These are phyloP conservation scores for Stenichneumon culpator DNA, from an alignment of 2,888 invertebrate genomes.

Conservation along the genomic window DNA sequence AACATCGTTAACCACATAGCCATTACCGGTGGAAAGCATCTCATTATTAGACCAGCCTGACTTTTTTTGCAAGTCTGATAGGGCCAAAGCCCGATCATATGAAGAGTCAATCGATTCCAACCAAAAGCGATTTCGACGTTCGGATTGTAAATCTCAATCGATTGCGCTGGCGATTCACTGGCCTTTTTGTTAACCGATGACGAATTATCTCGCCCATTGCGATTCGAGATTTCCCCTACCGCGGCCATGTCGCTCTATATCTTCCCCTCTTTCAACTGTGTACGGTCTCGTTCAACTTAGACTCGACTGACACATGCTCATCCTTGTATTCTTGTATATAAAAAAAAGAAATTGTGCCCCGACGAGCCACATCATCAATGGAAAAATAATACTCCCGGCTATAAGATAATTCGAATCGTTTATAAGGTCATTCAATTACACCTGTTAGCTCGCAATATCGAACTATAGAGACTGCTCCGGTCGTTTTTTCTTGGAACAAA, in stretches of 20 bases:
- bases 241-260: not conserved
- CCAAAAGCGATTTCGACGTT: constrained; percentile 62
- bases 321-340: not conserved
- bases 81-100: constrained; percentile 74
- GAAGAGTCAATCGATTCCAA: constrained; percentile 70
- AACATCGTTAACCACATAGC: constrained; percentile 47
- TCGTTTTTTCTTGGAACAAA: not conserved
- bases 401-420: not conserved
- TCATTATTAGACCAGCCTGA: not conserved
- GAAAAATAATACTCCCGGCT: not conserved
- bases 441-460: not conserved
- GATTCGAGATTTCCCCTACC: not conserved
- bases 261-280: not conserved
- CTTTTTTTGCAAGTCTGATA: constrained; percentile 44
- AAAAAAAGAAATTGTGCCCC: not conserved
- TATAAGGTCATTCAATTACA: not conserved
- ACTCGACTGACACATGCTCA: not conserved
- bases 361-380: not conserved
- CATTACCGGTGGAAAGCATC: not conserved
- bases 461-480: not conserved
- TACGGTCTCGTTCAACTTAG: not conserved
- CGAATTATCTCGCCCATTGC: not conserved
- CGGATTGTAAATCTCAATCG: not conserved
- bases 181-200: not conserved
- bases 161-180: not conserved